Conservation (phyloP, 1,140 invertebrate species). For the Heliconius congener region DNA sequence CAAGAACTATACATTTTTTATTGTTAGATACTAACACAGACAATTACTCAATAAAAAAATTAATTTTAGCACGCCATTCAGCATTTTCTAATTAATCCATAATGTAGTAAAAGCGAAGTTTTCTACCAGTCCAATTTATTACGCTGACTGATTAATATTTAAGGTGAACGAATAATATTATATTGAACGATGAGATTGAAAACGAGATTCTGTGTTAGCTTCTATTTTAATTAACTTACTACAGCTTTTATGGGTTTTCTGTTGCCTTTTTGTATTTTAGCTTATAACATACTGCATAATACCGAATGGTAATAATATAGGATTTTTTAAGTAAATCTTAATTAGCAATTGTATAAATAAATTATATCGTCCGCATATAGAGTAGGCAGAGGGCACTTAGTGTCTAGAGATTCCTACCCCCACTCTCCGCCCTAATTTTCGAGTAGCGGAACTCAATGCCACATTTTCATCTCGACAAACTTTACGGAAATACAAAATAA, state of each 20-base stretch:
- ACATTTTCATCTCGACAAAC: too few relatives aligned
- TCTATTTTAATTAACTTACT: constrained; percentile 7
- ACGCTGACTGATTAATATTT: constrained; percentile 11
- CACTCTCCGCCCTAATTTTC: too few relatives aligned
- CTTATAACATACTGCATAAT: neutral
- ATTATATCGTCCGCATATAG: too few relatives aligned
- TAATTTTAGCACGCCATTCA: neutral
- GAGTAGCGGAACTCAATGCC: too few relatives aligned
- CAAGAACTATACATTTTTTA: neutral
- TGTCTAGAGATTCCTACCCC: too few relatives aligned
- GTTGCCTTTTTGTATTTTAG: neutral
- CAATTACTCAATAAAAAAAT: neutral
- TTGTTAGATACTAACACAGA: neutral
- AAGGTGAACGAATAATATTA: constrained; percentile 5
- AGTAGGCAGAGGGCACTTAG: too few relatives aligned
- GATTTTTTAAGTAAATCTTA: too few relatives aligned
- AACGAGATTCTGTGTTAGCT: neutral
- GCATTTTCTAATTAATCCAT: constrained; percentile 15
- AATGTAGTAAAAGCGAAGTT: constrained; percentile 12
- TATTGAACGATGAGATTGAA: neutral
- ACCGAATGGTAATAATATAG: too few relatives aligned
- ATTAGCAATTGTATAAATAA: too few relatives aligned
- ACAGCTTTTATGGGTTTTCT: neutral
- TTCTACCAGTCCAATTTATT: neutral
- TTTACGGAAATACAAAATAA: too few relatives aligned